These are phyloP conservation scores for Malacoraja senta DNA, from an alignment of 2,797 vertebrate species.

Conservation along the genomic window DNA sequence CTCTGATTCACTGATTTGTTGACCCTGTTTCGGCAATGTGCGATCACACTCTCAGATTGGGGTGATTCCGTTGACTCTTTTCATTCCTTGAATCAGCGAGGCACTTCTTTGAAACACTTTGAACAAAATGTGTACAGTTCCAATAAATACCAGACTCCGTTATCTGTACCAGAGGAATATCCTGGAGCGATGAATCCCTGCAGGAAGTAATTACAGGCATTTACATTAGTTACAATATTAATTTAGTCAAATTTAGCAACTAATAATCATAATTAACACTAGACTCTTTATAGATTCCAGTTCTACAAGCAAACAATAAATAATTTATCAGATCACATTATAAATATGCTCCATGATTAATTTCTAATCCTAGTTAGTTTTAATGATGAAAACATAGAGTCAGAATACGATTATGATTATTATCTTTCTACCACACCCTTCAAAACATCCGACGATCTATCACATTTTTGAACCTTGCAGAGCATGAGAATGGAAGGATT, in stretches of 20 bases:
- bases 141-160: not conserved
- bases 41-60: not conserved
- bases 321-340: constrained; percentile 23
- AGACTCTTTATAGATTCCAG: constrained; percentile 16
- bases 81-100: not conserved
- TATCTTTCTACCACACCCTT: too few species aligned
- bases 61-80: not conserved
- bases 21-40: not conserved
- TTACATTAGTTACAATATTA: constrained; percentile 33
- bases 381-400: not conserved
- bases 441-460: not conserved
- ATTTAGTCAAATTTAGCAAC: constrained; percentile 30
- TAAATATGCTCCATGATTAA: not conserved
- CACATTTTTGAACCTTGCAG: not conserved
- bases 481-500: too few species aligned
- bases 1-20: not conserved
- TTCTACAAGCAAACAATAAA: constrained; percentile 25
- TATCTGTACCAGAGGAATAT: not conserved
- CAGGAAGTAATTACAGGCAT: constrained; percentile 18
- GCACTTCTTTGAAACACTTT: not conserved
- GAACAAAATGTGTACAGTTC: not conserved
- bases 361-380: not conserved
- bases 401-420: not conserved
- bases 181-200: not conserved
- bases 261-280: constrained; percentile 24